Evolutionary conservation across 2,797 vertebrate genomes (phyloP), one percentile per base, ranked within the genome.

Genomic region (Tadarida brasiliensis): DNA sequence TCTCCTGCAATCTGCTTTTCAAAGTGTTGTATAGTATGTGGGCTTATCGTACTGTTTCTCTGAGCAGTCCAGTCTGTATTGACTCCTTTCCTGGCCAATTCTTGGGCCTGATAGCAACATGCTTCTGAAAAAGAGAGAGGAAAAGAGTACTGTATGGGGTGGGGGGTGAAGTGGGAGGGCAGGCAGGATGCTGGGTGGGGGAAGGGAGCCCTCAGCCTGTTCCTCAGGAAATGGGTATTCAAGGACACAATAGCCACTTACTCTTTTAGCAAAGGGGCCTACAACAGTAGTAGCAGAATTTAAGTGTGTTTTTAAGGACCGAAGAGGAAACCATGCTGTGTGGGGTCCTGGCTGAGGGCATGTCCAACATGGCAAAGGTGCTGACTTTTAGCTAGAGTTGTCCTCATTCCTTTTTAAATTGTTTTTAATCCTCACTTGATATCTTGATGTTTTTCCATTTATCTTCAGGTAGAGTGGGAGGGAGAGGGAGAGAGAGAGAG

Each of bases 91-190:
- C 54, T 68, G 83, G 78, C 39, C 67, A 95, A 19, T 47, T 81
- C 67, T 49, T 28, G 11, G 61, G 33, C 17, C 49, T 33, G 49
- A 94, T 7, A 90, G 47, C 78, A 63, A 93, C 44, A 16, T 8
- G 14, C 30, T 87, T 90, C 82, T 71, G 95, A 70, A 84, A 92
- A 80, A 85, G 28, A 90, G 61, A 80, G 44, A 16, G 14, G 44
- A 87, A 77, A 28, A 61, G 35, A 80, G 33, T 9, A 44, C 7
- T 11, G 10, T 61, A 35, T 20, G 44, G 2, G 61, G 22, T 67
- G 20, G 56, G 8, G 15, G 39, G 22, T 9, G 7, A 22, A n/a
- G 17, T 28, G 71, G 30, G 44, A 4, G 15, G 20, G 12, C 15
- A 15, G n/a, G 11, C 28, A 65, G 20, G 30, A 2, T 4, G 17